A percentile compares a stretch with the other conserved stretches of the same genome.
These are phyloP conservation scores for Ophion slaviceki DNA, from an alignment of 2,888 invertebrate species.

Conservation along the genomic window DNA sequence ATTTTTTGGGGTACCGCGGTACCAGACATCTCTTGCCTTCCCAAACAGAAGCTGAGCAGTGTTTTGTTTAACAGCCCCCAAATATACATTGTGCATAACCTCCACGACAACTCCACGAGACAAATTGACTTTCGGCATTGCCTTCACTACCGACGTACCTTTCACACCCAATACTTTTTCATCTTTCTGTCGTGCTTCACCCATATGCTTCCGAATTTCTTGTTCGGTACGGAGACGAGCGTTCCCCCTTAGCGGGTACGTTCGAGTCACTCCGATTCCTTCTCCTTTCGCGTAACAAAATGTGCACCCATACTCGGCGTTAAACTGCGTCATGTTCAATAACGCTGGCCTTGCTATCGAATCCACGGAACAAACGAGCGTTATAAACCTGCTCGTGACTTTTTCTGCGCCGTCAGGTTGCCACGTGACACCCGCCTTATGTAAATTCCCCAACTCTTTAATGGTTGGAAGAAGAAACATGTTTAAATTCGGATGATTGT, in stretches of 20 bases:
- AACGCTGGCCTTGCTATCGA: slow-evolving; percentile 49
- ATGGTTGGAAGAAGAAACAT: slow-evolving; percentile 22
- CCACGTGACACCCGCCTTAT: slow-evolving; percentile 37
- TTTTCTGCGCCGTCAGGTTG: background rate
- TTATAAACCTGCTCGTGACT: slow-evolving; percentile 34
- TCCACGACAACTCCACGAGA: slow-evolving; percentile 19
- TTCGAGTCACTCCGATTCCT: no score
- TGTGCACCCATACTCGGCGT: no score
- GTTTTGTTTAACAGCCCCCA: slow-evolving; percentile 38
- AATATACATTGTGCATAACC: slow-evolving; percentile 34
- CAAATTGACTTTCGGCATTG: slow-evolving; percentile 27
- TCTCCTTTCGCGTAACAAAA: no score
- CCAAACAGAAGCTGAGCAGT: slow-evolving; percentile 27
- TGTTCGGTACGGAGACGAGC: background rate
- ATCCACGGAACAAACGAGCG: slow-evolving; percentile 40
- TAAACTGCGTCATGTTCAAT: slow-evolving; percentile 51
- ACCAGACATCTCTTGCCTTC: slow-evolving; percentile 28
- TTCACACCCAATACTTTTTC: slow-evolving; percentile 22
- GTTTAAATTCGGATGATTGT: slow-evolving; percentile 12
- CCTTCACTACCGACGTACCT: slow-evolving; percentile 1
- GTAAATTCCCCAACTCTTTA: slow-evolving; percentile 12
- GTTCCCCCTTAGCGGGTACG: no score
- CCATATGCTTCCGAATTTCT: slow-evolving; percentile 46
- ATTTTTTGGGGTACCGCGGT: slow-evolving; percentile 1
- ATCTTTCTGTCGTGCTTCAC: slow-evolving; percentile 13